Evolutionary conservation across 2,113 vertebrate species (phyloP), one percentile per base, ranked within the genome.

Genomic region (Marmota monax): DNA sequence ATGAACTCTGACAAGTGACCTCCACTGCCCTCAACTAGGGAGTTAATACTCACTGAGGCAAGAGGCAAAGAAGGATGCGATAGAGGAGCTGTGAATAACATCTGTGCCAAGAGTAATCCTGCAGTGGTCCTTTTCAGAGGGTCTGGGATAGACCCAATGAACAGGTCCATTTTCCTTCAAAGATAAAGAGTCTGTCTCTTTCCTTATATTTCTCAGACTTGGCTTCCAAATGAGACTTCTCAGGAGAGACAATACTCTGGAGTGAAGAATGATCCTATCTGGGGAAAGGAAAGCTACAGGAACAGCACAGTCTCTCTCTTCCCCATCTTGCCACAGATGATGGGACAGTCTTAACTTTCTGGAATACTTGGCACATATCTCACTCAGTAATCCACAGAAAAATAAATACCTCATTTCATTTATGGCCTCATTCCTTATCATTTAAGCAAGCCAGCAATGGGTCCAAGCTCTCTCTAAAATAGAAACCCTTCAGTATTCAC

Each of bases 401-500:
- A 78, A 63, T 8, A 73, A 61, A 88, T 69, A 18, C 29, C n/a
- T 77, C 23, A n/a, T 79, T 89, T 34, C 29, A 16, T 27, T 69
- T 77, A 87, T 16, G 91, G 72, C 13, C 29, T 34, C 42, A 56
- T 77, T 67, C 56, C 29, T 48, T 27, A 34, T 67, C 84, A 88
- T 79, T 63, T 53, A 89, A 80, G 65, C 45, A 84, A 88, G 39
- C 1, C 12, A 84, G 23, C 84, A 51, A 37, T 70, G 56, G 56
- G 27, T 65, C 87, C 63, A 79, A 89, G 34, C 6, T 48, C 56
- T 78, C 39, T 67, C 27, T 53, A 74, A 65, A 58, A 27, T n/a
- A 69, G 77, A 61, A 84, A 92, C 82, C 95, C 53, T 89, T 85
- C 70, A 73, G 29, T 84, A 69, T 80, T 96, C 73, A 74, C 27